Base-by-base conservation (phyloP, 1,140 invertebrate genomes). In the Hyposmocoma kahamanoa region DNA sequence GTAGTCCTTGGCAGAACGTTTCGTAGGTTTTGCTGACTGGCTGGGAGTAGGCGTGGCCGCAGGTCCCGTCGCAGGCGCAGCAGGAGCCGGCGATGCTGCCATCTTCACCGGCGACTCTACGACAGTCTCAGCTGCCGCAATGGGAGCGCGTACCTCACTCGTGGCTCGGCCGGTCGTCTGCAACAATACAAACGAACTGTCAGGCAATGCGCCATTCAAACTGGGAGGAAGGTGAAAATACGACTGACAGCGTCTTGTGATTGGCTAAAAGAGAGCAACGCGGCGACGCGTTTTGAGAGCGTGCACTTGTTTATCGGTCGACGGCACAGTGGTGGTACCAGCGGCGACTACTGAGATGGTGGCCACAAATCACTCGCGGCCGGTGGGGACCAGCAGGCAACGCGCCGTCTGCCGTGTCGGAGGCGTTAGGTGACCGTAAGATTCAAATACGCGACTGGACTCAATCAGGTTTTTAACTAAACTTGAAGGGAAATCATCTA, bases 1-100 rank as follows among this genome's bases (percentile, higher is more conserved):
- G 80, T 95, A 98, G 83, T 98, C 97, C 62, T 92, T 91, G n/a
- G 94, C 88, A 6, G 90, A 91, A 59, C 91, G 89, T 69, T 95
- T 95, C 28, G 88, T 88, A 45, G 86, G 72, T 51, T 66, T 71
- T 56, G 59, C 76, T 65, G 84, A 59, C 62, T 88, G 83, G 65
- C 78, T 72, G 62, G 79, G 69, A 32, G 75, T 80, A n/a, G 72
- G 67, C 9, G 78, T 65, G 5, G 76, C 53, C 1, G 73, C 56
- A 4, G 72, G 67, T 5, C 81, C 64, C 3, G 70, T 56, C 10
- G 67, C 62, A n/a, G 74, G 58, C 15, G 71, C 63, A 3, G 75
- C 49, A 6, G 76, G 51, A 18, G 74, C 67, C 36, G 72, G 74
- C 6, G 75, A 66, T 20, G 83, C 72, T 58, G 83, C 78, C 80